A percentile compares a stretch with the other conserved stretches of the same genome.
phyloP scores from a whole-genome alignment of 2,888 invertebrate species.

The Brachyptera risi region DNA sequence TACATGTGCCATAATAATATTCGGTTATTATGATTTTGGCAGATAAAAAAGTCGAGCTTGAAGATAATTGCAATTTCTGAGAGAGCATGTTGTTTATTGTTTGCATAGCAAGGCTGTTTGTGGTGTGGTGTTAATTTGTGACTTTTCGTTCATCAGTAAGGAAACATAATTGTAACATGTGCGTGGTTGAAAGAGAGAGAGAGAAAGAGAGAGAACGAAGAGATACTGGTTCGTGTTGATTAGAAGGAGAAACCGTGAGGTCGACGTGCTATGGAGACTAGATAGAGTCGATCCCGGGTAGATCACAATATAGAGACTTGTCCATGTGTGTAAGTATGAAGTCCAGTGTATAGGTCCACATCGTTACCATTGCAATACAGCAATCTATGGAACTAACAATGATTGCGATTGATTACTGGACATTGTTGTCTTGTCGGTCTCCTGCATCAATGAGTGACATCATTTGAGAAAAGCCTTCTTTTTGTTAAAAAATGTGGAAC shows the following conservation, averaged over 20 bases:
- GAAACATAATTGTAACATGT: conserved; percentile 5
- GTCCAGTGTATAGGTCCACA: no score
- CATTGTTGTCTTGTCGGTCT: no score
- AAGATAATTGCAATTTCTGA: background rate
- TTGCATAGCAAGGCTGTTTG: background rate
- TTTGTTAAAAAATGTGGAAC: no score
- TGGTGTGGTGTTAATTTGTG: background rate
- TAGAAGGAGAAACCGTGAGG: background rate
- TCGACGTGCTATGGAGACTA: background rate
- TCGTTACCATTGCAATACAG: no score
- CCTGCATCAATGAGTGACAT: no score
- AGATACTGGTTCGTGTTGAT: background rate
- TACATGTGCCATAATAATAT: background rate
- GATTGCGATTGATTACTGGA: no score
- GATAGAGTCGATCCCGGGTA: no score
- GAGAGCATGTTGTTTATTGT: background rate
- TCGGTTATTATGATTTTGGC: background rate
- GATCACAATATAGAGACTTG: no score
- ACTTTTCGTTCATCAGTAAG: background rate
- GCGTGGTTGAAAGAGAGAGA: background rate
- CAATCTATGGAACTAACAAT: no score
- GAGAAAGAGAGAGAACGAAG: background rate
- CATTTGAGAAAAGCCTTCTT: no score
- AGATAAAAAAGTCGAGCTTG: background rate
- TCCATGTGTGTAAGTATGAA: no score